Percentiles rank a stretch among this genome's conserved stretches.
Evolutionary conservation across 2,888 invertebrate species (phyloP).

Genomic region (Ommatoiulus sabulosus): DNA sequence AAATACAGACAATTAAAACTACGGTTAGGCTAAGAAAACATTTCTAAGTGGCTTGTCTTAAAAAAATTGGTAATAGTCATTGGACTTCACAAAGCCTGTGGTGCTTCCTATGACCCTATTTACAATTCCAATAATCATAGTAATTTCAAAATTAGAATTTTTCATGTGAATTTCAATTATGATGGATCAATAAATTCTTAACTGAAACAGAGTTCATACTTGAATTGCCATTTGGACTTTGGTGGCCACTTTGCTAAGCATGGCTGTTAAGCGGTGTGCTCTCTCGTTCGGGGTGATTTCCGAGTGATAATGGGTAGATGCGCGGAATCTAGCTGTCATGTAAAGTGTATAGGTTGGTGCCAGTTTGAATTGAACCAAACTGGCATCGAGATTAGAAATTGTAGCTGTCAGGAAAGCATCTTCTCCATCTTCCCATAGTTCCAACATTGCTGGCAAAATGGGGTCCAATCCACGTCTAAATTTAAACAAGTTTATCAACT

Average conservation of each 20-base stretch:
- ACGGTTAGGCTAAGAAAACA: neutral
- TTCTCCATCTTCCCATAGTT: constrained; percentile 95
- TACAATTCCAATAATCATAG: too few relatives aligned
- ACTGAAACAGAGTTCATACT: constrained; percentile 68
- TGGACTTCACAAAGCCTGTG: too few relatives aligned
- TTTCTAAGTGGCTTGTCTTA: neutral
- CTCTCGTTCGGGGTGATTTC: constrained; percentile 92
- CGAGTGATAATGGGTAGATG: constrained; percentile 93
- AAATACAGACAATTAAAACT: neutral
- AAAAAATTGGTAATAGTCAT: too few relatives aligned
- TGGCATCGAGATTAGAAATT: constrained; percentile 88
- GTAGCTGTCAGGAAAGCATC: constrained; percentile 90
- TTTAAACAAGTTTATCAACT: neutral
- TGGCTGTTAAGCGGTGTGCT: constrained; percentile 88
- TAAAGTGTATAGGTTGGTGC: constrained; percentile 98
- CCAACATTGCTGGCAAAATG: constrained; percentile 92
- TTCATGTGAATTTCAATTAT: neutral
- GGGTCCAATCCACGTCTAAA: constrained; percentile 78
- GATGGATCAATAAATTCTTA: neutral
- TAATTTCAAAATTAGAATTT: too few relatives aligned
- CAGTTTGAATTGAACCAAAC: constrained; percentile 82
- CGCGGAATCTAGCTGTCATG: constrained; percentile 91
- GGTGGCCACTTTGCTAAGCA: constrained; percentile 90
- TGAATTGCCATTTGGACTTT: constrained; percentile 87
- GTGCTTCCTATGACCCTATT: too few relatives aligned